These are phyloP conservation scores for Saiga tatarica DNA, from an alignment of 2,113 vertebrate genomes.

Conservation along the genomic window DNA sequence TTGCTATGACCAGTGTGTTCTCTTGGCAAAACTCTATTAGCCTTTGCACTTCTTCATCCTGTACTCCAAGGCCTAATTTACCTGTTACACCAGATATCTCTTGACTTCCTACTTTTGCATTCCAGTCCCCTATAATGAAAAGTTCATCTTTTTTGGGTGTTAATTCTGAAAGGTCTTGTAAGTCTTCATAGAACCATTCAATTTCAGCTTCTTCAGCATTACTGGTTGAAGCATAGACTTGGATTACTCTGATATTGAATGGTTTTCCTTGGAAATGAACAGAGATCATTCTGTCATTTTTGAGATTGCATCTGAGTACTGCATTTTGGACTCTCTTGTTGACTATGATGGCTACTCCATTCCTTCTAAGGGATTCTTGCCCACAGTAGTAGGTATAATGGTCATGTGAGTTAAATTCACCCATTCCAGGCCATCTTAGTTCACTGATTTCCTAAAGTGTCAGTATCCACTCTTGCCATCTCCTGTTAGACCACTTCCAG, in stretches of 20 bases:
- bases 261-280: neutral
- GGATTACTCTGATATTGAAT: neutral
- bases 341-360: neutral
- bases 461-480: neutral
- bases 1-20: neutral
- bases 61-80: neutral
- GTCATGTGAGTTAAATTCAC: neutral
- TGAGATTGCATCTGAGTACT: neutral
- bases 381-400: neutral
- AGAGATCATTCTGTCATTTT: neutral
- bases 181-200: neutral
- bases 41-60: neutral
- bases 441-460: neutral
- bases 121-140: neutral
- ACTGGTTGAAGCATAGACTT: neutral
- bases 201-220: neutral
- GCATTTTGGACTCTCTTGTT: neutral
- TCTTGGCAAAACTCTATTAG: neutral
- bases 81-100: neutral
- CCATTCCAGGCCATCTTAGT: neutral
- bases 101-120: neutral
- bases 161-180: neutral
- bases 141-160: neutral
- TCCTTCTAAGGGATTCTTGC: neutral
- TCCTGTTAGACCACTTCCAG: neutral